phyloP scores from a whole-genome alignment of 2,113 vertebrate genomes.

The Osmerus eperlanus region DNA sequence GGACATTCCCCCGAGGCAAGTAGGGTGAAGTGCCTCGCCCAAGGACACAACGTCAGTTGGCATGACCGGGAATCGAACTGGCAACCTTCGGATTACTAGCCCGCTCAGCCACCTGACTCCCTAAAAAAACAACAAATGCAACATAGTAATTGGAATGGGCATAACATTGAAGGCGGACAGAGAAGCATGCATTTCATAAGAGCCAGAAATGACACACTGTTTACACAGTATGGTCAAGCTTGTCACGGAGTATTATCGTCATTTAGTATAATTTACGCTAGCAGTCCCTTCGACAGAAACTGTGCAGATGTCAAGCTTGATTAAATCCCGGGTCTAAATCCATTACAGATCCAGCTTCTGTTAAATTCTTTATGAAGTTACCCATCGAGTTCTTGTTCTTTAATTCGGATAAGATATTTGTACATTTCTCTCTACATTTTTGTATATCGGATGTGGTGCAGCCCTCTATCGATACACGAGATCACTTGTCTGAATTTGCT shows the following conservation, averaged over 20 bases:
- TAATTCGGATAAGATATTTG: background rate
- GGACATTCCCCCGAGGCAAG: no score
- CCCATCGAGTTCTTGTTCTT: background rate
- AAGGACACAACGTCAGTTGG: no score
- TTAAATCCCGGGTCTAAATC: conserved; percentile 53
- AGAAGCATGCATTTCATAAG: conserved; percentile 32
- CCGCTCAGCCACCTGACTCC: no score
- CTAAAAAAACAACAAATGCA: no score
- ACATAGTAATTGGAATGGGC: no score
- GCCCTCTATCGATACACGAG: background rate
- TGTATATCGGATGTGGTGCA: background rate
- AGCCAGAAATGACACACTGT: conserved; percentile 43
- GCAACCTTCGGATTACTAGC: no score
- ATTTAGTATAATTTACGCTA: conserved; percentile 56
- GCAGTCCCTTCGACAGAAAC: conserved; percentile 50
- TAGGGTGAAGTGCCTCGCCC: no score
- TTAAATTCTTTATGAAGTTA: conserved; percentile 54
- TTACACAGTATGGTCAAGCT: conserved; percentile 41
- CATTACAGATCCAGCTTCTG: conserved; percentile 40
- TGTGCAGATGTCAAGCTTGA: conserved; percentile 64
- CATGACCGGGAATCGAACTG: no score
- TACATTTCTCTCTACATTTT: background rate
- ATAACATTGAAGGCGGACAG: conserved; percentile 8
- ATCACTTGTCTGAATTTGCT: background rate
- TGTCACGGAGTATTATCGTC: conserved; percentile 62